phyloP scores from a whole-genome alignment of 2,888 invertebrate genomes.

The Sesia apiformis region DNA sequence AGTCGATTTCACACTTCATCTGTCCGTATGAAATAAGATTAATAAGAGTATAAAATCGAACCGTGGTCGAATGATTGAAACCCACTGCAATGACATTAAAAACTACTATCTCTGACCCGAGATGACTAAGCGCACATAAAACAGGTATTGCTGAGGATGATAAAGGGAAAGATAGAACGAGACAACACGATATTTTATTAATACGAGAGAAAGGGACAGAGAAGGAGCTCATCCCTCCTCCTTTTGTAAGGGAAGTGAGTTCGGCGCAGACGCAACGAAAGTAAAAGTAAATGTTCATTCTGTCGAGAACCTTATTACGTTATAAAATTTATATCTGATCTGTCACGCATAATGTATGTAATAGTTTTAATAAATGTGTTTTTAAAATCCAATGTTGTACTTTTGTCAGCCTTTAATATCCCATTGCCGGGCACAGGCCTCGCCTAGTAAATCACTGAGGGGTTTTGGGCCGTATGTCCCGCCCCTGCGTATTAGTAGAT shows the following conservation, averaged over 20 bases:
- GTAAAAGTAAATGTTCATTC: conserved; percentile 51
- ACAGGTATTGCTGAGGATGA: conserved; percentile 47
- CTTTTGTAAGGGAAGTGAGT: conserved; percentile 46
- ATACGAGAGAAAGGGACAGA: conserved; percentile 28
- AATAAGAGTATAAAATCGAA: not conserved
- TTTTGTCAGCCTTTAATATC: too few species aligned
- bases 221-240: conserved; percentile 28
- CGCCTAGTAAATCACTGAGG: too few species aligned
- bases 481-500: too few species aligned
- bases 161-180: conserved; percentile 30
- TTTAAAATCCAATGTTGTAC: too few species aligned
- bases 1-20: too few species aligned
- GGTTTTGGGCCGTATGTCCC: too few species aligned
- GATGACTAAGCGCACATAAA: conserved; percentile 54
- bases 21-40: not conserved
- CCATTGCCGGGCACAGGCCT: too few species aligned
- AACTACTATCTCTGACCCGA: conserved; percentile 49
- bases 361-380: too few species aligned
- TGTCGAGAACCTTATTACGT: not conserved
- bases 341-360: too few species aligned
- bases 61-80: conserved; percentile 12
- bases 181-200: conserved; percentile 18
- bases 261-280: conserved; percentile 46
- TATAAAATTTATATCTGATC: not conserved
- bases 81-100: conserved; percentile 52